Conservation (phyloP, 2,797 vertebrate species). For the Xiphophorus birchmanni region DNA sequence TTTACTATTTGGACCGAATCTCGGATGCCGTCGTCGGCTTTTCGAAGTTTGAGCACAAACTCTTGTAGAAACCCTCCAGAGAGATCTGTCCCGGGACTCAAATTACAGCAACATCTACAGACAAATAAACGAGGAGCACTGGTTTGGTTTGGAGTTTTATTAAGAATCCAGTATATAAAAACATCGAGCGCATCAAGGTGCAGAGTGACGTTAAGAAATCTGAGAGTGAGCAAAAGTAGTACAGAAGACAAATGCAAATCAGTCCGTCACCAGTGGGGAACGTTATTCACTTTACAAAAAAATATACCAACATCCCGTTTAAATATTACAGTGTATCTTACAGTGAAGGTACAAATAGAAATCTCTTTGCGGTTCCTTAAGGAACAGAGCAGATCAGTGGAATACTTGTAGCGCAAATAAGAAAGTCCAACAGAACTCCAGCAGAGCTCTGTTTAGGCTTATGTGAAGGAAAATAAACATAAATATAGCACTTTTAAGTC, state of each 20-base stretch:
- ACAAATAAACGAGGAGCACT: neutral
- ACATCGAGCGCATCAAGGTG: conserved; percentile 32
- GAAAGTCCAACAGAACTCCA: neutral
- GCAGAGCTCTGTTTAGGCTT: neutral
- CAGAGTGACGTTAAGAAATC: conserved; percentile 17
- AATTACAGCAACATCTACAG: neutral
- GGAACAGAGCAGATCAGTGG: neutral
- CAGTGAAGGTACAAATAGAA: conserved; percentile 5
- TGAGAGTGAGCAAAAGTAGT: conserved; percentile 13
- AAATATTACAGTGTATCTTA: conserved; percentile 5
- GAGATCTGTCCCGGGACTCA: neutral
- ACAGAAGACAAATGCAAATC: neutral
- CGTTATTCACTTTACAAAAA: conserved; percentile 16
- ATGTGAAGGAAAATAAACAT: neutral
- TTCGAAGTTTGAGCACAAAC: neutral
- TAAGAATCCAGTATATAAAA: conserved; percentile 40
- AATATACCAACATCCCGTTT: neutral
- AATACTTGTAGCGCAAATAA: neutral
- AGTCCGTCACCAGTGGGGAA: neutral
- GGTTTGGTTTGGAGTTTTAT: conserved; percentile 41
- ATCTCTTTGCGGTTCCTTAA: neutral
- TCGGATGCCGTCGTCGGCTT: neutral
- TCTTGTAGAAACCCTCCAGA: neutral
- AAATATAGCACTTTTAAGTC: conserved; percentile 2
- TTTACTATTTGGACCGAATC: neutral